phyloP scores from a whole-genome alignment of 2,888 invertebrate genomes.

The Orgyia antiqua region DNA sequence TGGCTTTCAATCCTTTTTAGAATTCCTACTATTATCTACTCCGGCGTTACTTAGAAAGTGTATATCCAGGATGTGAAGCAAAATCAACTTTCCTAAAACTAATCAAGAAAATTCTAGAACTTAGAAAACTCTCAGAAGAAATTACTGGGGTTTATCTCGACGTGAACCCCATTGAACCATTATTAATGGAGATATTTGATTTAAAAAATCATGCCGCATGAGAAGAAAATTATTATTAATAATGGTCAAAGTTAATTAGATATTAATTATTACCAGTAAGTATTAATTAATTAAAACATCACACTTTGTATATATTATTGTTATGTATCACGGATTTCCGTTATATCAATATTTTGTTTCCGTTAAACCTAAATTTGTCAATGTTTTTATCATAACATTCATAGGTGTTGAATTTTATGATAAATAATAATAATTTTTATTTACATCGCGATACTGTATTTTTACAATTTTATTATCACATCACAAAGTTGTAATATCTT shows the following conservation, averaged over 20 bases:
- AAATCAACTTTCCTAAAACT: conserved; percentile 91
- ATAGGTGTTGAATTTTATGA: no score
- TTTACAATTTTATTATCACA: no score
- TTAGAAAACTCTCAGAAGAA: conserved; percentile 92
- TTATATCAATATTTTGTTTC: no score
- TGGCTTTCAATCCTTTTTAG: conserved; percentile 61
- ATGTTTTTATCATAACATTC: no score
- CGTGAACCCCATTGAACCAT: conserved; percentile 96
- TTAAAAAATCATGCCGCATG: conserved; percentile 81
- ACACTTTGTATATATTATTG: no score
- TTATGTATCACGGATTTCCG: no score
- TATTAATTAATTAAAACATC: no score
- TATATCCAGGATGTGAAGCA: conserved; percentile 91
- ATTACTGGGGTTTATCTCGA: conserved; percentile 95
- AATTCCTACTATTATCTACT: conserved; percentile 94
- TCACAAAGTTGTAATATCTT: no score
- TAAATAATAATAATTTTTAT: no score
- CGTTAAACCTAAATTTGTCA: no score
- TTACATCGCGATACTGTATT: no score
- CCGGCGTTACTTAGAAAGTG: conserved; percentile 89
- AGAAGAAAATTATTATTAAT: conserved; percentile 2
- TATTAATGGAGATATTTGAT: conserved; percentile 97
- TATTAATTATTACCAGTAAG: neutral
- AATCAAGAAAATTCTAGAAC: conserved; percentile 93
- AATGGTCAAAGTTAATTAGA: neutral